A percentile compares a stretch with the other conserved stretches of the same genome.
Evolutionary conservation across 2,888 invertebrate species (phyloP).

Genomic region (Polylopha cassiicola): DNA sequence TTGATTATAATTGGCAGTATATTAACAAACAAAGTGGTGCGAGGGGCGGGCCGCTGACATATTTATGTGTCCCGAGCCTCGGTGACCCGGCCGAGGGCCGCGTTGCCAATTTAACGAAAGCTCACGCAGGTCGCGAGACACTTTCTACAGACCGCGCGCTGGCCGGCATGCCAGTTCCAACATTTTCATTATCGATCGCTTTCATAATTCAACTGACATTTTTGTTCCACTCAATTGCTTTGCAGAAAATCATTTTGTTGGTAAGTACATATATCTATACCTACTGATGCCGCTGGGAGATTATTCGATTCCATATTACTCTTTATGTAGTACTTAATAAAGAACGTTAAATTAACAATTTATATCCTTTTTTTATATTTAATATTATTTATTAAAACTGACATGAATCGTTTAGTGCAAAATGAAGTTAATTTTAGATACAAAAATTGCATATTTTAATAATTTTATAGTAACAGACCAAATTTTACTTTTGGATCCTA

Average conservation of each 20-base stretch:
- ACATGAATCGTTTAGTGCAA: too few relatives aligned
- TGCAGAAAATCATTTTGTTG: slow-evolving; percentile 36
- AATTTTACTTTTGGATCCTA: slow-evolving; percentile 46
- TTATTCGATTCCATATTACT: too few relatives aligned
- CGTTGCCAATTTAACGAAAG: slow-evolving; percentile 69
- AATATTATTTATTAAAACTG: too few relatives aligned
- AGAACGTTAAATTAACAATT: too few relatives aligned
- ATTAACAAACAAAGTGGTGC: slow-evolving; percentile 69
- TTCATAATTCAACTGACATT: slow-evolving; percentile 74
- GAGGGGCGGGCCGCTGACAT: slow-evolving; percentile 66
- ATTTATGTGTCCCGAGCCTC: slow-evolving; percentile 63
- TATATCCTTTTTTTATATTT: too few relatives aligned
- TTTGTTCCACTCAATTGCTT: slow-evolving; percentile 66
- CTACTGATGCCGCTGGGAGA: slow-evolving; percentile 12
- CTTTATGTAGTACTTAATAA: too few relatives aligned
- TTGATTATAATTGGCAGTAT: slow-evolving; percentile 69
- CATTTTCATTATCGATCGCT: slow-evolving; percentile 73
- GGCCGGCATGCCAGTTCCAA: slow-evolving; percentile 52
- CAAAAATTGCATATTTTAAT: slow-evolving; percentile 13
- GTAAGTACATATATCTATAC: too few relatives aligned
- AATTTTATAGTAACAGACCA: slow-evolving; percentile 35
- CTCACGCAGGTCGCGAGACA: slow-evolving; percentile 65
- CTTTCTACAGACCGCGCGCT: slow-evolving; percentile 60
- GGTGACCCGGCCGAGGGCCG: slow-evolving; percentile 53
- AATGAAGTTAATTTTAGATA: slow-evolving; percentile 27